Base-by-base conservation (phyloP, 2,113 vertebrate species). In the Salvelinus alpinus region DNA sequence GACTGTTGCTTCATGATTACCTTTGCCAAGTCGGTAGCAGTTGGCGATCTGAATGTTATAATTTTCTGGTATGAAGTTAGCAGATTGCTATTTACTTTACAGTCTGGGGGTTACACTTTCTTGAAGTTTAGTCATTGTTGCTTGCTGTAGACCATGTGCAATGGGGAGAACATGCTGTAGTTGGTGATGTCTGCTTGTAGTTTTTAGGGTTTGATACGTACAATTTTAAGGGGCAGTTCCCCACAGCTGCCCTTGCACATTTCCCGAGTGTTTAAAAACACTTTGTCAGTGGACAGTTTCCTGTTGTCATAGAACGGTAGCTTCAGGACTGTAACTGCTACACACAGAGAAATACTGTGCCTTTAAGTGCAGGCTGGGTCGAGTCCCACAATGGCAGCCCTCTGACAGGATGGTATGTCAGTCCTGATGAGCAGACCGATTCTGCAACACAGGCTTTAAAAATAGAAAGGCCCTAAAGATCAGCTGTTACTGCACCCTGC, bases 391-490 rank as follows among this genome's bases (percentile, higher is more conserved):
- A 67, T 78, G 81, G 77, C 75, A 48, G 73, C 60, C 54, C 69
- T 76, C 75, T 90, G 89, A 90, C 81, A 76, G 83, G 73, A 71
- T 77, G 88, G 88, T 84, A 90, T 91, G 88, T 84, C 71, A 38
- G 77, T 62, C 57, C 82, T 90, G 82, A 88, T 91, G 85, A 91
- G 81, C 86, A 86, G 86, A 84, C 85, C 86, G 24, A 67, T 84
- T 91, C 88, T 79, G 86, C 89, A 86, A 80, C 78, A 84, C 86
- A 85, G 71, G 86, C 27, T 91, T 91, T 92, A 93, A 91, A 94
- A 92, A 93, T 93, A 94, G 92, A 89, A n/a, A 65, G 1, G 73
- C 87, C 77, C 81, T 84, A 85, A 87, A 85, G 85, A 89, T 89
- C 92, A 94, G 92, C 91, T 93, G 92, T 91, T 90, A 78, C 86